Evolutionary conservation across 2,113 vertebrate genomes (phyloP).

Genomic region (Pangasianodon gigas): DNA sequence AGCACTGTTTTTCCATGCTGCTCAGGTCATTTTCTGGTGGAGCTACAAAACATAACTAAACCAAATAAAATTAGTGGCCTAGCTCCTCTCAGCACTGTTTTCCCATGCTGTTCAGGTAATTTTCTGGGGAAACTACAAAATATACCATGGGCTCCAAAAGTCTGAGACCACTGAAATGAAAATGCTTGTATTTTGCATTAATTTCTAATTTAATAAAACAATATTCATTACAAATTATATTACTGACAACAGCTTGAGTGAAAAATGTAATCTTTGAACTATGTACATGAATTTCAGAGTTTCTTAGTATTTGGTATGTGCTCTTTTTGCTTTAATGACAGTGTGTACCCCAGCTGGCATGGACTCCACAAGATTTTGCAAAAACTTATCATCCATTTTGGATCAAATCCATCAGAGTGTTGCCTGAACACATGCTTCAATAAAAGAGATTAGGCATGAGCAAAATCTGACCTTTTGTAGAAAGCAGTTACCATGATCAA

Average conservation of each 20-base stretch:
- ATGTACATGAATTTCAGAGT: neutral
- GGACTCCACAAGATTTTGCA: neutral
- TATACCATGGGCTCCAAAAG: neutral
- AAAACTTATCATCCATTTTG: neutral
- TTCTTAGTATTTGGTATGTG: neutral
- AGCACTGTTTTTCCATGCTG: constrained; percentile 32
- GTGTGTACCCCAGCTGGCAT: neutral
- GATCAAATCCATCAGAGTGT: too few relatives aligned
- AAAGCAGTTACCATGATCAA: neutral
- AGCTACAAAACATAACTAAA: constrained; percentile 27
- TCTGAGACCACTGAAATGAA: neutral
- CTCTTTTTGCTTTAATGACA: neutral
- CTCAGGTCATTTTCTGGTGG: constrained; percentile 2
- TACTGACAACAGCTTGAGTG: neutral
- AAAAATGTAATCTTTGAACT: neutral
- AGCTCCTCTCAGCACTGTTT: neutral
- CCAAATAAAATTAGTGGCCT: neutral
- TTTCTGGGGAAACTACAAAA: neutral
- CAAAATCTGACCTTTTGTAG: neutral
- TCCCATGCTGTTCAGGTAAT: neutral
- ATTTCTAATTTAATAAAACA: neutral
- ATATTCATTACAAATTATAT: neutral
- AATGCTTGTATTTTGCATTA: neutral
- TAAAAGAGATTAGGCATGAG: neutral
- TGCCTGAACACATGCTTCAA: neutral